Percentiles rank a stretch among this genome's conserved stretches.
Conservation (phyloP, 2,113 vertebrate species). For the Anhinga anhinga region DNA sequence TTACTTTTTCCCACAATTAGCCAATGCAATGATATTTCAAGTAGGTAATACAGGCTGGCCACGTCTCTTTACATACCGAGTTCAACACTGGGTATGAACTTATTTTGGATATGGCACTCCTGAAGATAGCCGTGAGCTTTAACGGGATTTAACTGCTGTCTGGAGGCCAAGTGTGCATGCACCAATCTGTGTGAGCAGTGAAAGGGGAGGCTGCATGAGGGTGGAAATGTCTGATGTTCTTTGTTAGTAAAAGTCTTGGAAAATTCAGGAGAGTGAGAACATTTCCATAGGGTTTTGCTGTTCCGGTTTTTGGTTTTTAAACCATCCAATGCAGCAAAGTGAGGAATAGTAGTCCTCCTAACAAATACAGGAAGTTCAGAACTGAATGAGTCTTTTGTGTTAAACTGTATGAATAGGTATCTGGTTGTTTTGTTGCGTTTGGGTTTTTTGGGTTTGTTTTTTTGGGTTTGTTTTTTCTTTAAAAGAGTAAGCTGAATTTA, state of each 20-base stretch:
- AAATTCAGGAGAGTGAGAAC: not conserved
- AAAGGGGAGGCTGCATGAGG: not conserved
- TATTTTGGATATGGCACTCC: not conserved
- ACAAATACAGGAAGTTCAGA: not conserved
- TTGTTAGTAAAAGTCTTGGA: not conserved
- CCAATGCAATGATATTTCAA: not conserved
- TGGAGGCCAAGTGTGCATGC: not conserved
- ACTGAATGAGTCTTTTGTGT: not conserved
- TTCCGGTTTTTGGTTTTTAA: not conserved
- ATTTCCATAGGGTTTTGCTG: not conserved
- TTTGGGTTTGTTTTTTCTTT: not conserved
- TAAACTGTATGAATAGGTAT: not conserved
- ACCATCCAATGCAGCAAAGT: not conserved
- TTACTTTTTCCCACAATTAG: not conserved
- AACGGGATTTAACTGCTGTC: not conserved
- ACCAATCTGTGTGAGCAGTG: not conserved
- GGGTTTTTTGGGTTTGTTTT: not conserved
- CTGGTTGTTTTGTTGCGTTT: not conserved
- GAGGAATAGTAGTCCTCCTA: not conserved
- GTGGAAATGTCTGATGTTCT: not conserved
- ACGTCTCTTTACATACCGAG: accelerated
- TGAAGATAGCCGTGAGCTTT: not conserved
- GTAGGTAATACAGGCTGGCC: accelerated
- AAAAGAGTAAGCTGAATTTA: not conserved
- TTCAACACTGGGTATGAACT: not conserved